These are phyloP conservation scores for Acrossocheilus wenchowensis DNA, from an alignment of 2,797 vertebrate genomes.

Conservation along the genomic window DNA sequence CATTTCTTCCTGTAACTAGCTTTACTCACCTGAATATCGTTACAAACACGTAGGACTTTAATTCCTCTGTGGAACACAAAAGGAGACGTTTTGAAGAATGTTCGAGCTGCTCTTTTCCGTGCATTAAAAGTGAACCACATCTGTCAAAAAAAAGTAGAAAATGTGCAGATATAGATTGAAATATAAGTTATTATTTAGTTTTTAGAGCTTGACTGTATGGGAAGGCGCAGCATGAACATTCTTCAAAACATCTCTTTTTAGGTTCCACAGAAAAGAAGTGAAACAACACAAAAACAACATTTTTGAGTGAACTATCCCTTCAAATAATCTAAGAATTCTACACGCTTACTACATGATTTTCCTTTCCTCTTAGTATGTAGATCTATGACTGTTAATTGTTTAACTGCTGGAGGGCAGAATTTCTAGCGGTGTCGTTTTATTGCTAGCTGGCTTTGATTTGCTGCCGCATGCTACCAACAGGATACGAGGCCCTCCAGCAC, in stretches of 20 bases:
- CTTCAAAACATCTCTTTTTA: background rate
- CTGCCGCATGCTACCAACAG: conserved; percentile 45
- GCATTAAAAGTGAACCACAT: background rate
- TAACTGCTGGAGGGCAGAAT: conserved; percentile 78
- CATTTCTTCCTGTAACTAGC: background rate
- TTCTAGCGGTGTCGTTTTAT: conserved; percentile 73
- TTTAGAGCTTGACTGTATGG: background rate
- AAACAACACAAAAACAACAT: background rate
- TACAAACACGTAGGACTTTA: background rate
- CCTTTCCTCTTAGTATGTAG: conserved; percentile 63
- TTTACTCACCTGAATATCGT: background rate
- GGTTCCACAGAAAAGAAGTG: background rate
- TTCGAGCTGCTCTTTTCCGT: background rate
- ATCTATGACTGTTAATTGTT: conserved; percentile 78
- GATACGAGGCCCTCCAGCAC: conserved; percentile 52
- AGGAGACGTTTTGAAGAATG: background rate
- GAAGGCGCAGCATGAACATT: background rate
- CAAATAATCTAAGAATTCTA: conserved; percentile 1
- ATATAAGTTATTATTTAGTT: background rate
- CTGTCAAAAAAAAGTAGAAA: background rate
- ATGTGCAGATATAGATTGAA: background rate
- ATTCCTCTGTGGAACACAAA: background rate
- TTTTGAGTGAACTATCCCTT: background rate
- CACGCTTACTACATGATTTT: background rate
- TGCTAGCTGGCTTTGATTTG: conserved; percentile 64